Percentiles rank a stretch among this genome's conserved stretches.
Evolutionary conservation across 1,140 invertebrate species (phyloP).

Genomic region (Zaprionus kolodkinae): DNA sequence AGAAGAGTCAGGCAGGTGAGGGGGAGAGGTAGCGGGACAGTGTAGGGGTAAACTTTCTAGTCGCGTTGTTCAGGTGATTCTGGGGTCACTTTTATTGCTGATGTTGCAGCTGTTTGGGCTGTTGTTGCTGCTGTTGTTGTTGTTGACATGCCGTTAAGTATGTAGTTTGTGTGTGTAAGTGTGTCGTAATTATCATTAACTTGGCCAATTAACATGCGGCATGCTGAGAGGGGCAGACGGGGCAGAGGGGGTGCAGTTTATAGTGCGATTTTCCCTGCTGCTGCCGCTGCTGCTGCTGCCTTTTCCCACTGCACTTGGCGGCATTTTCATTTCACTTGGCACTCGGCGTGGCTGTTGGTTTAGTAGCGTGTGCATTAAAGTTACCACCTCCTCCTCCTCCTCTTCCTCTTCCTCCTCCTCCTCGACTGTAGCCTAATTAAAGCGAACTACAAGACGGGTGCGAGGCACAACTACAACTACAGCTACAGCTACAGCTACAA

Average conservation of each 20-base stretch:
- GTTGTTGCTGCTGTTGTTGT: background rate
- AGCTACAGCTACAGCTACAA: background rate
- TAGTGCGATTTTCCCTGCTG: constrained; percentile 10
- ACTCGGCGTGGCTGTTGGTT: constrained; percentile 19
- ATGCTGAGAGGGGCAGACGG: constrained; percentile 42
- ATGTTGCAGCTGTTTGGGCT: background rate
- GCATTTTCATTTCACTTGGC: constrained; percentile 41
- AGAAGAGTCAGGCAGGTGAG: too few relatives aligned
- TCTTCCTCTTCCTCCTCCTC: too few relatives aligned
- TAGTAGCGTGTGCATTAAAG: constrained; percentile 49
- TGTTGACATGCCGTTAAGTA: constrained; percentile 61
- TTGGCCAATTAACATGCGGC: constrained; percentile 73
- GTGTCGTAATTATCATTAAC: constrained; percentile 75
- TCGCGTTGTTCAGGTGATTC: constrained; percentile 6
- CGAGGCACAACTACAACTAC: constrained; percentile 26
- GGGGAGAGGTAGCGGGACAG: background rate
- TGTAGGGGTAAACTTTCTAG: constrained; percentile 26
- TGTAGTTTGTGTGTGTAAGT: constrained; percentile 52
- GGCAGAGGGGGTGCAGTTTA: constrained; percentile 32
- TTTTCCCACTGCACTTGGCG: constrained; percentile 33
- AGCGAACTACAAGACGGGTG: constrained; percentile 47
- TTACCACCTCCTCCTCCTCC: constrained; percentile 19
- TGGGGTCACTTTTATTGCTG: constrained; percentile 2
- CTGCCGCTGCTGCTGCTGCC: background rate
- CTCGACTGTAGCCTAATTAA: constrained; percentile 56